Conservation (phyloP, 1,140 invertebrate species). For the Nasonia giraulti region DNA sequence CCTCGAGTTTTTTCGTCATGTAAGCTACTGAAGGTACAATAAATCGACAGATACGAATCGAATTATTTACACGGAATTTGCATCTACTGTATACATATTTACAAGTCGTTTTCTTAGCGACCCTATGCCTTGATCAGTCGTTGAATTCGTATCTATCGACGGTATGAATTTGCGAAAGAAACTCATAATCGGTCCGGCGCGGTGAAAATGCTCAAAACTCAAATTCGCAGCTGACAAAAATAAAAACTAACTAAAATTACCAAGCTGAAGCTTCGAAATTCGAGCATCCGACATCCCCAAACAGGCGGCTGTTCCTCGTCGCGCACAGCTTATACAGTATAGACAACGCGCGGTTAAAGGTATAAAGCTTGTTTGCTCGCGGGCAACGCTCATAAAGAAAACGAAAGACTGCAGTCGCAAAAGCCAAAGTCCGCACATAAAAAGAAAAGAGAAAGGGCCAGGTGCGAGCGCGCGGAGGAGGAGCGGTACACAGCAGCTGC, state of each 20-base stretch:
- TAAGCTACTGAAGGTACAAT: background rate
- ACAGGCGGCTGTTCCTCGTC: background rate
- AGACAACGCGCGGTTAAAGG: no score
- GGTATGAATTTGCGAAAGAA: no score
- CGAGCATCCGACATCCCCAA: background rate
- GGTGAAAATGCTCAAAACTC: no score
- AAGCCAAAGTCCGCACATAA: background rate
- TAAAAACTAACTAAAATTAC: background rate
- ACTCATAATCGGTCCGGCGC: no score
- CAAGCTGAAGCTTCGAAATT: background rate
- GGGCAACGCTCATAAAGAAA: background rate
- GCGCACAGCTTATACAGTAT: background rate
- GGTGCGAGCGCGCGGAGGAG: background rate
- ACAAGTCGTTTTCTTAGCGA: no score
- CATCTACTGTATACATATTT: background rate
- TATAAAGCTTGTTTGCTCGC: background rate
- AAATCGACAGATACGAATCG: background rate
- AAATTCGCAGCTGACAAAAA: background rate
- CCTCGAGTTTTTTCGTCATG: background rate
- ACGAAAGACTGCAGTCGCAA: background rate
- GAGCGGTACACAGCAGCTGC: background rate
- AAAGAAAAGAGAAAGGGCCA: background rate
- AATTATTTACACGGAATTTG: background rate
- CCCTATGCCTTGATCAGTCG: no score
- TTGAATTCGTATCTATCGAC: no score